Base-by-base conservation (phyloP, 2,888 invertebrate genomes). In the Leucania comma region DNA sequence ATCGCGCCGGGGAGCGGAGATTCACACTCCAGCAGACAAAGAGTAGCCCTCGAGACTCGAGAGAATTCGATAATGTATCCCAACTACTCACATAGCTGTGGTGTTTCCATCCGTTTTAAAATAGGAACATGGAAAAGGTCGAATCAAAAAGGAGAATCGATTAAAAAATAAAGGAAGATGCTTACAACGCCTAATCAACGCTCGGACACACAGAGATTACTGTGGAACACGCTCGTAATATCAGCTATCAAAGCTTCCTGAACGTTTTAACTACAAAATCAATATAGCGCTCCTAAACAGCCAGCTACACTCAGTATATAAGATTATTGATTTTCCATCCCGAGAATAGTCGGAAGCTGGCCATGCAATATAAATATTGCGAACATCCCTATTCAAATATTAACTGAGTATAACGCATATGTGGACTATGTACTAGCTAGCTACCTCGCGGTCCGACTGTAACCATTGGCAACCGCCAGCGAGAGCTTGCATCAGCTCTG, bases 351-450 rank as follows among this genome's bases (percentile, higher is more conserved):
- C 78, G 84, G 84, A 83, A 89, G 86, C 87, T 86, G 79, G 82
- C 83, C 81, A 83, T 85, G 80, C 81, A 84, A 87, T 86, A 91
- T 90, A 91, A 89, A 90, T 90, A 90, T 88, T 85, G 82, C 79
- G 87, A 88, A 87, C 88, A 89, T 88, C 89, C 88, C 87, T 89
- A 89, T 88, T 90, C 91, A 91, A 91, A 91, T 90, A 91, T 91
- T 90, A 91, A 90, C 89, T 88, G 86, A 86, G 86, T 88, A 88
- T 88, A 90, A 90, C 89, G 87, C 88, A 86, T 89, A 88, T 89
- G 88, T 88, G 87, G 85, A 84, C 85, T 87, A 73, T 86, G 87
- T 71, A 81, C 62, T 77, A 61, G 12, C 70, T 74, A 74, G 56
- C 38, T 76, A 71, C 82, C 81, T 77, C 86, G 81, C 82, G 83